Conservation (phyloP, 2,888 invertebrate genomes). For the Drosophila multiciliata region DNA sequence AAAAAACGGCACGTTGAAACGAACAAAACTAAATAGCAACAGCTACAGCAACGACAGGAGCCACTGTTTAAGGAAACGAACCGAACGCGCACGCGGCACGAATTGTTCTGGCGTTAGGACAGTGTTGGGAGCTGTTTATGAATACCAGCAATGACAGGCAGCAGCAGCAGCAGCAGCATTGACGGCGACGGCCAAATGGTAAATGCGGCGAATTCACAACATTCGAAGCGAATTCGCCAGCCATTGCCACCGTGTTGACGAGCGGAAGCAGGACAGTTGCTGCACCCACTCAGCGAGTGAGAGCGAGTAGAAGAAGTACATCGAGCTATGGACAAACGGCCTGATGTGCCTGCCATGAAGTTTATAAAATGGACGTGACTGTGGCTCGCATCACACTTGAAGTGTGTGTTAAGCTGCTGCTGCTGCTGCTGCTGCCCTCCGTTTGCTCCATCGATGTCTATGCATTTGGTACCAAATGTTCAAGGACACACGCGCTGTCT, state of each 20-base stretch:
- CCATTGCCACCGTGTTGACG: constrained; percentile 11
- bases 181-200: constrained; percentile 26
- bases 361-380: constrained; percentile 77
- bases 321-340: constrained; percentile 33
- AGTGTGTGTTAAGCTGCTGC: constrained; percentile 68
- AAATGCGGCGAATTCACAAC: constrained; percentile 54
- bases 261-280: constrained; percentile 29
- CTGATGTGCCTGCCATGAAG: constrained; percentile 63
- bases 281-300: background rate
- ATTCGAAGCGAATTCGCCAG: constrained; percentile 64
- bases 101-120: constrained; percentile 66
- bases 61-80: constrained; percentile 55
- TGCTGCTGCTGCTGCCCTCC: constrained; percentile 5
- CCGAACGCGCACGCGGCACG: constrained; percentile 79
- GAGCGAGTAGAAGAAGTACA: constrained; percentile 11
- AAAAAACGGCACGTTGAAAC: constrained; percentile 10
- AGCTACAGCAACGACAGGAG: constrained; percentile 4
- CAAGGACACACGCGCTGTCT: constrained; percentile 74
- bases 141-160: constrained; percentile 33
- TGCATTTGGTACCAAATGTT: constrained; percentile 75
- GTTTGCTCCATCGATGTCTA: constrained; percentile 37
- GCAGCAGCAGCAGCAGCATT: background rate
- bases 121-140: constrained; percentile 59
- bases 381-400: constrained; percentile 68
- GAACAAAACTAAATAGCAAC: constrained; percentile 21